Conservation (phyloP, 1,140 invertebrate genomes). For the Nebria ingens region DNA sequence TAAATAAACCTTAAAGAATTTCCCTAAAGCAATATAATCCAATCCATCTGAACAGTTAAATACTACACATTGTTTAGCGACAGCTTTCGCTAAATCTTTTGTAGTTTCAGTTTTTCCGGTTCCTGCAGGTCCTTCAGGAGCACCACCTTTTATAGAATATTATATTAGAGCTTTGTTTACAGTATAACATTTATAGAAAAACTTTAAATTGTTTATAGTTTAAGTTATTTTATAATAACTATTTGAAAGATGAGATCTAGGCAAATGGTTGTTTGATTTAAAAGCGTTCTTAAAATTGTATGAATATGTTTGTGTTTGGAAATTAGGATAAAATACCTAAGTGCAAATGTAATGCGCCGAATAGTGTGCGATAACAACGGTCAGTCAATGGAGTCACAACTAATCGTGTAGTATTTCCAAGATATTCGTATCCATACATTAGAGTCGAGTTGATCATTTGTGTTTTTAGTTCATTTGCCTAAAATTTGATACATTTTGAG, state of each 20-base stretch:
- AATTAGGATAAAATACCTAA: conserved; percentile 39
- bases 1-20: conserved; percentile 76
- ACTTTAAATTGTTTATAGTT: no score
- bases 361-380: conserved; percentile 84
- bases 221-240: background rate
- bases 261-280: no score
- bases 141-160: conserved; percentile 53
- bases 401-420: conserved; percentile 79
- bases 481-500: conserved; percentile 13
- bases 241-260: background rate
- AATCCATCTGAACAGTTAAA: conserved; percentile 93
- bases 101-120: conserved; percentile 95
- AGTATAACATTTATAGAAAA: conserved; percentile 1
- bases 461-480: conserved; percentile 60
- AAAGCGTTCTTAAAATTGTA: no score
- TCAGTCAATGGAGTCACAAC: conserved; percentile 90
- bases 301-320: no score
- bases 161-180: background rate
- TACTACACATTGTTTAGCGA: conserved; percentile 92
- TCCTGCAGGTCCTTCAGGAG: conserved; percentile 89
- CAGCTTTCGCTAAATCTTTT: conserved; percentile 92
- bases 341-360: conserved; percentile 79
- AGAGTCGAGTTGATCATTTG: conserved; percentile 88
- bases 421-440: conserved; percentile 91
- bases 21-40: conserved; percentile 87